Evolutionary conservation across 2,888 invertebrate genomes (phyloP), one percentile per base, ranked within the genome.

Genomic region (Drosophila villosipedis): DNA sequence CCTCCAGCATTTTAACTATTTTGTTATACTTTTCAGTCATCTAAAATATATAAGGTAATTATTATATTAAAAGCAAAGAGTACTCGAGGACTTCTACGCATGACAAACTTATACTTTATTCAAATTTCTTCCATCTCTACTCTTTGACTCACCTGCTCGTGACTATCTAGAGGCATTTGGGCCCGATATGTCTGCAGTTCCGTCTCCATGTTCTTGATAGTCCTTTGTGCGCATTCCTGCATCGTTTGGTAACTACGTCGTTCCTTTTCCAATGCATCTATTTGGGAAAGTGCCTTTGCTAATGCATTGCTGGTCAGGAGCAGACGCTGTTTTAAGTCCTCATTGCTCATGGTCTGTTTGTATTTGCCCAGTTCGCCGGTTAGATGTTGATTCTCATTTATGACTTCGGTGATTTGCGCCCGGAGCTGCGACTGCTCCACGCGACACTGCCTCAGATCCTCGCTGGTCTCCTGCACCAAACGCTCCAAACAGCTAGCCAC

Each of bases 141-240:
- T 28, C 22, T 10, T 43, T 6, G 19, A 87, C 82, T 91, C 85
- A 66, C 79, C 72, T 59, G 79, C 7, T 91, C 79, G 54, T 72
- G 84, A 79, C 73, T 43, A 63, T 68, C 65, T 58, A 65, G 39
- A 0, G 65, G 78, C 31, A 93, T 50, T 62, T 92, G 91, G 39
- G 73, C 77, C 0, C 91, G 89, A 84, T 95, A 95, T 31, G 94
- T 93, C 91, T 94, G 95, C 4, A 96, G 92, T 92, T 96, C 96
- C 28, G 94, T 94, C 89, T 97, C 96, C 68, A 96, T 93, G 58
- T 94, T 94, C 43, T 95, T 95, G 57, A 96, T 95, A 0, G 95
- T 95, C 87, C 95, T 95, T 72, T 96, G 94, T 0, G 96, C 95
- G 72, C 95, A 95, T 91, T 95, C 95, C 95, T 96, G 96, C 41